Evolutionary conservation across 2,888 invertebrate genomes (phyloP), one percentile per base, ranked within the genome.

Genomic region (Aphrophora alni): DNA sequence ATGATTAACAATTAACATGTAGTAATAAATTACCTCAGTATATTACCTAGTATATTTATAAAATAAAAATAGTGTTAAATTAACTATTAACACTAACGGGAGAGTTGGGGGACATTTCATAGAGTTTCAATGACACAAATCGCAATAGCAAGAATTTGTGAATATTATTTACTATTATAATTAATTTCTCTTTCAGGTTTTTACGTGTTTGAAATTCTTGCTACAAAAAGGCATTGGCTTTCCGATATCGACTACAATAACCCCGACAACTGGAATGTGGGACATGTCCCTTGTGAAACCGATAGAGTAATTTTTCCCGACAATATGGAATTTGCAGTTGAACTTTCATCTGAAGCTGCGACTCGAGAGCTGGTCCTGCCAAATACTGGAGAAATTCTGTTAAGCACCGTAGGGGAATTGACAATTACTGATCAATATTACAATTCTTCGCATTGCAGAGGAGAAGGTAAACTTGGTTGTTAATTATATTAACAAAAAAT

Each of bases 241-340:
- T 78, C 80, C 38, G 80, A 82, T 74, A 82, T 82, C 17, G 83
- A 82, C 80, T 84, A 79, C 38, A 81, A 83, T 33, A 82, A 82
- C 59, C 59, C 82, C 0, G 12, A 33, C 1, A 85, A 84, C 80
- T 85, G 85, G 85, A 80, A 81, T 59, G 21, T 33, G 14, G 72
- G 70, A 3, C 80, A 73, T 51, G 44, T 82, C 17, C 85, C 85
- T 0, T 84, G 84, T 28, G 77, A 80, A 38, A 81, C 83, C 7
- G 84, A 84, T 78, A 78, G 72, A 0, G 80, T 82, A 33, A 70
- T 83, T 26, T 83, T 85, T 38, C 85, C 82, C n/a, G 69, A 71
- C 38, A 77, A 75, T 8, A 59, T 81, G 44, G 71, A 78, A 8
- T 80, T 83, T 21, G 77, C 81, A 0, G 82, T 83, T 24, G 38